Conservation (phyloP, 2,113 vertebrate genomes). For the Sitta europaea region DNA sequence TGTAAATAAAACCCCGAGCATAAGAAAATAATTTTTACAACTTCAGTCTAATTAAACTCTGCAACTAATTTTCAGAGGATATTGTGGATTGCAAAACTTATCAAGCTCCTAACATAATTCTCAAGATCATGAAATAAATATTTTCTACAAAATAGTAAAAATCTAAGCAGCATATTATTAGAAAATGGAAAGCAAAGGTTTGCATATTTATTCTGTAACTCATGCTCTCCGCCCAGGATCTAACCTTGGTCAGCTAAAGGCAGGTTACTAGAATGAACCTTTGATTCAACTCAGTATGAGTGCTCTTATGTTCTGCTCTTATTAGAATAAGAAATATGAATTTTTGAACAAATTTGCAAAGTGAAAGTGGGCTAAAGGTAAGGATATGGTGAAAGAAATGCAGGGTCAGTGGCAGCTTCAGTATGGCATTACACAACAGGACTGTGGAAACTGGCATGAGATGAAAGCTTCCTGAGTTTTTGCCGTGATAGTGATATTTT, state of each 20-base stretch:
- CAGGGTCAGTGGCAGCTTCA: neutral
- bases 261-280: neutral
- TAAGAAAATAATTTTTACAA: neutral
- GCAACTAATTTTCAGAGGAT: neutral
- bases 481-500: neutral
- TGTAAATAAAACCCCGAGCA: neutral
- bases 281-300: neutral
- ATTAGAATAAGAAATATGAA: neutral
- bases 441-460: neutral
- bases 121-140: neutral
- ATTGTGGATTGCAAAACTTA: neutral
- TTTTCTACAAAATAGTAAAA: neutral
- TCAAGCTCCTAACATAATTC: neutral
- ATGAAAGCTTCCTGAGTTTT: neutral
- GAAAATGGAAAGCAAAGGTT: neutral
- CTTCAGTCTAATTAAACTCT: neutral
- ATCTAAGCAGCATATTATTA: neutral
- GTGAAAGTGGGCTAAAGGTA: conserved; percentile 40
- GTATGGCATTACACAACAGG: neutral
- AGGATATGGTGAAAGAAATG: conserved; percentile 8
- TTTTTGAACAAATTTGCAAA: neutral
- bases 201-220: neutral
- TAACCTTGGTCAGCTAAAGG: neutral
- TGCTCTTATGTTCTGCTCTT: neutral
- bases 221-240: neutral